Base-by-base conservation (phyloP, 2,797 vertebrate genomes). In the Sitta carolinensis region DNA sequence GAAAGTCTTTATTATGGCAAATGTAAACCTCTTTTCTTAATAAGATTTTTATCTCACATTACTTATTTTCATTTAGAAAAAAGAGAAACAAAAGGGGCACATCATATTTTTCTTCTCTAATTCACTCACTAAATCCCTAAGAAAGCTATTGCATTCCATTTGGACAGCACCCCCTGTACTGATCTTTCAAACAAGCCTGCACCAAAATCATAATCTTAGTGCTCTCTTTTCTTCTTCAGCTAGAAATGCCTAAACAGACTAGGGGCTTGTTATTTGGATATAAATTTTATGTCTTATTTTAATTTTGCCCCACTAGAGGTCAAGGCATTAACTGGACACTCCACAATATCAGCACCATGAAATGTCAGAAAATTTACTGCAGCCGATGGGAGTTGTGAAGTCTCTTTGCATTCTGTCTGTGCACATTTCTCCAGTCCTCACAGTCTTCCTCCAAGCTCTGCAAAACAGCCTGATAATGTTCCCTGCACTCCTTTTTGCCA, bases 301-400 rank as follows among this genome's bases (percentile, higher is more conserved):
- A 50, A 51, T 91, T 86, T 89, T 70, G 3, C 23, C 22, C 38
- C 51, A 16, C n/a, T 52, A 30, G 48, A 61, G 16, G 48, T 83
- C 38, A 77, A 64, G 34, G 32, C 0, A 0, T 80, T 80, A 73
- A 66, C 50, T 4, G 36, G 57, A 68, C 1, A 0, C 32, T 90
- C n/a, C 55, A 15, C 9, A 77, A 18, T 16, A 29, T 36, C 22
- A 50, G 27, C 36, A 87, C 42, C 50, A 30, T 42, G 79, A 73
- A 75, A 81, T 21, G 13, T 38, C 42, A 29, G n/a, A 75, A 75
- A 59, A 64, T 64, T 48, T 29, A 14, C 62, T 58, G 73, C 47
- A 38, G n/a, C 50, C 0, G 0, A 9, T 30, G 30, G 29, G 50
- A 45, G 12, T 9, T n/a, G 13, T 5, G 27, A 78, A 58, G 26